Evolutionary conservation across 1,140 invertebrate genomes (phyloP), one percentile per base, ranked within the genome.

Genomic region (Heliconius nattereri): DNA sequence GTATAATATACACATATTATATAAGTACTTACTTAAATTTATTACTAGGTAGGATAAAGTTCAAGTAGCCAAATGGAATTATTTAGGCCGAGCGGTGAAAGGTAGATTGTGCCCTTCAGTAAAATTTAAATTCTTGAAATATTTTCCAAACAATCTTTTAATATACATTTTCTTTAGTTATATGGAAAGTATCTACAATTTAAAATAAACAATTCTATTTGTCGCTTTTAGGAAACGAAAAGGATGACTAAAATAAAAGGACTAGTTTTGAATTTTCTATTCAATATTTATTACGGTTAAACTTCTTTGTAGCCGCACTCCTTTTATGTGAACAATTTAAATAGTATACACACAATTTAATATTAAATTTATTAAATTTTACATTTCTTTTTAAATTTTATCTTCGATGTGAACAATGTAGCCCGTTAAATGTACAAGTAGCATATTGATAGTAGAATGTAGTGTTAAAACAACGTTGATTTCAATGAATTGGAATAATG

Each of bases 11-110:
- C 19, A 52, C 5, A 20, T 2, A 52, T 8, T 20, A 19, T 52
- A 52, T 52, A 52, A 20, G 19, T 52, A 20, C 19, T 52, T 52
- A 52, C 19, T 52, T 13, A 20, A 52, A 52, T 52, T 52, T 29
- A 66, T 66, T 66, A 66, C 60, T 1, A 29, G 1, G 11, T 66
- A 66, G 26, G 23, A 66, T 26, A 29, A 66, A 66, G 54, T 60
- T 60, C 54, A 60, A 60, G 11, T 66, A 66, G 57, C 57, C 57
- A 66, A 66, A 66, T 66, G 8, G 23, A 57, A n/a, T 57, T 57
- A 57, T 57, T 66, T 9, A 26, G 23, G 57, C 57, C 9, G 11
- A 66, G 26, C 23, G 23, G 40, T 45, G 16, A 66, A 66, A 11
- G 60, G 60, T 66, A 11, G 23, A 3, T 16, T 29, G 60, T 16